phyloP scores from a whole-genome alignment of 2,797 vertebrate species.

The Pipistrellus pygmaeus region DNA sequence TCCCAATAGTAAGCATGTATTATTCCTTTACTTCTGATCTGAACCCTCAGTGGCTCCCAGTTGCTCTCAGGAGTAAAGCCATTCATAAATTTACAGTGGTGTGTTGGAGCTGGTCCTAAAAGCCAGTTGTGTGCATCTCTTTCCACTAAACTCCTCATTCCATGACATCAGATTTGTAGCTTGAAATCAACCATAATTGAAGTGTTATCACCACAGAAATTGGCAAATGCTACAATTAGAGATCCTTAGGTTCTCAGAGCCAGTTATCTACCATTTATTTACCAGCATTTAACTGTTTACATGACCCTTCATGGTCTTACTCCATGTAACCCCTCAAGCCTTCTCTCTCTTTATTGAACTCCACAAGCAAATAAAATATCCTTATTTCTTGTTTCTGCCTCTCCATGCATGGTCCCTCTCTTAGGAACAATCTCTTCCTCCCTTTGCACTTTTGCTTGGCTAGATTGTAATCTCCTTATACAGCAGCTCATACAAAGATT shows the following conservation, averaged over 20 bases:
- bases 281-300: background rate
- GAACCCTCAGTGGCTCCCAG: background rate
- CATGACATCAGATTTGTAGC: background rate
- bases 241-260: background rate
- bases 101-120: background rate
- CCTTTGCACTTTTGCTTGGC: background rate
- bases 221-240: background rate
- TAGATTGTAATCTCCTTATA: background rate
- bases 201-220: background rate
- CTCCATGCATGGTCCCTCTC: background rate
- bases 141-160: background rate
- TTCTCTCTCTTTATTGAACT: conserved; percentile 17
- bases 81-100: background rate
- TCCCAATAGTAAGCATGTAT: background rate
- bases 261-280: conserved; percentile 18
- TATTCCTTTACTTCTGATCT: background rate
- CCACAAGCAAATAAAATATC: background rate
- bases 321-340: background rate
- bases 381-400: conserved; percentile 20
- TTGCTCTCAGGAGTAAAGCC: background rate
- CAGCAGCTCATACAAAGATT: background rate
- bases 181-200: background rate
- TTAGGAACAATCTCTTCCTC: background rate
- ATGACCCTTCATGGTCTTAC: background rate
- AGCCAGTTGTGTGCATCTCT: background rate